phyloP scores from a whole-genome alignment of 1,140 invertebrate genomes.

The Chlorops oryzae region DNA sequence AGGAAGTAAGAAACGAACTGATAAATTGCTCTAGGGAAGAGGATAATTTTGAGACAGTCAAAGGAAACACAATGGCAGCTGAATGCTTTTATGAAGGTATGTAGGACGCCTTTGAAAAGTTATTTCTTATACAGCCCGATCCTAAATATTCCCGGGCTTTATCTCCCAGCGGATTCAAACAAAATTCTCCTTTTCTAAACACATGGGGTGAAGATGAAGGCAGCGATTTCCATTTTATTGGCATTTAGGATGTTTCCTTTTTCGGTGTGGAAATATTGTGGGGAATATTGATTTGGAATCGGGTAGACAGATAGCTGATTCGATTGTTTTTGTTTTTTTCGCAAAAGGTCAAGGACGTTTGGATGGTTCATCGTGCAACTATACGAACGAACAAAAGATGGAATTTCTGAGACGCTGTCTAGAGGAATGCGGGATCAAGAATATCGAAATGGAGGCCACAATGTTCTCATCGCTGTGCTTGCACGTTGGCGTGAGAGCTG shows the following conservation, averaged over 20 bases:
- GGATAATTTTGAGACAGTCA: slow-evolving; percentile 65
- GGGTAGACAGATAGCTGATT: too few species aligned
- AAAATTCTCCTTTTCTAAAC: too few species aligned
- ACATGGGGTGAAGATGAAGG: too few species aligned
- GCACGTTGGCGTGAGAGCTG: slow-evolving; percentile 77
- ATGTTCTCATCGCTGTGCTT: slow-evolving; percentile 85
- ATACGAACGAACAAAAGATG: slow-evolving; percentile 73
- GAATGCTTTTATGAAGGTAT: slow-evolving; percentile 94
- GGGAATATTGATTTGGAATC: too few species aligned
- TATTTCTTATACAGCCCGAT: too few species aligned
- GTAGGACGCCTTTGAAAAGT: too few species aligned
- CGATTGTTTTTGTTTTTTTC: too few species aligned
- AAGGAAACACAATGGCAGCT: slow-evolving; percentile 86
- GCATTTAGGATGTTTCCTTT: too few species aligned
- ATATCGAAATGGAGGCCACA: slow-evolving; percentile 96
- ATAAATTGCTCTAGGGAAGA: slow-evolving; percentile 57
- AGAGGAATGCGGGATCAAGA: slow-evolving; percentile 72
- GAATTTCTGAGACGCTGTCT: slow-evolving; percentile 66
- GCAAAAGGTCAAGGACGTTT: slow-evolving; percentile 70
- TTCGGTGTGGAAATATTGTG: too few species aligned
- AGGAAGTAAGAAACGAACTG: slow-evolving; percentile 67
- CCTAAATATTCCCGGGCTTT: too few species aligned
- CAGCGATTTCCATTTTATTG: too few species aligned
- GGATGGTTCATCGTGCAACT: slow-evolving; percentile 91
- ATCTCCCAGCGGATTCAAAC: too few species aligned